Evolutionary conservation across 2,888 invertebrate species (phyloP).

Genomic region (Brenthis hecate): DNA sequence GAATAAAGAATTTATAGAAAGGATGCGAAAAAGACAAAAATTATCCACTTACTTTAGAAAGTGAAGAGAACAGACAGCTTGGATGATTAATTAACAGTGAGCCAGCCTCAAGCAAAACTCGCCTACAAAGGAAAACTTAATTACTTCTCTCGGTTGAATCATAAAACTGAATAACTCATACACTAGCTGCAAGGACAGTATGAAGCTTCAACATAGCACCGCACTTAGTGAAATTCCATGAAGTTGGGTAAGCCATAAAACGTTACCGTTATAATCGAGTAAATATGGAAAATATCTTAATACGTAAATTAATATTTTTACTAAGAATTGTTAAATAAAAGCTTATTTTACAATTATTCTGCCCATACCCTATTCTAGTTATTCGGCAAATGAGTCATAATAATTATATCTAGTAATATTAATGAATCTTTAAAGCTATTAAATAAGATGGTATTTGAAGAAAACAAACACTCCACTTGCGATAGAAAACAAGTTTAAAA

Average conservation of each 20-base stretch:
- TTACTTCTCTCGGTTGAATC: conserved; percentile 72
- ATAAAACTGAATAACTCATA: conserved; percentile 72
- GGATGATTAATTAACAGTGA: conserved; percentile 73
- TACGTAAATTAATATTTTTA: too few relatives aligned
- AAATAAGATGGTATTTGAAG: too few relatives aligned
- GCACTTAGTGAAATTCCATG: conserved; percentile 11
- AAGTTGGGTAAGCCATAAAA: conserved; percentile 2
- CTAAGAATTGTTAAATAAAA: too few relatives aligned
- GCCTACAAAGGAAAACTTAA: conserved; percentile 69
- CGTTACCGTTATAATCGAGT: background rate
- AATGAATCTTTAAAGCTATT: too few relatives aligned
- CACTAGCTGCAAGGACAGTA: conserved; percentile 38
- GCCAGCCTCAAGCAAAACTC: conserved; percentile 65
- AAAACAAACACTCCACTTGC: too few relatives aligned
- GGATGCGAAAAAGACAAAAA: conserved; percentile 65
- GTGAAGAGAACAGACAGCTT: conserved; percentile 60
- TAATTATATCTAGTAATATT: too few relatives aligned
- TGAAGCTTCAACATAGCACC: background rate
- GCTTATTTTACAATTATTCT: too few relatives aligned
- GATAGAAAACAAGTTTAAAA: too few relatives aligned
- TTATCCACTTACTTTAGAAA: conserved; percentile 68
- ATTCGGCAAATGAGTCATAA: too few relatives aligned
- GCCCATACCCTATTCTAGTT: too few relatives aligned
- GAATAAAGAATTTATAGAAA: conserved; percentile 63
- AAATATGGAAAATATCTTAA: too few relatives aligned